Evolutionary conservation across 2,888 invertebrate species (phyloP).

Genomic region (Ischnus inquisitorius): DNA sequence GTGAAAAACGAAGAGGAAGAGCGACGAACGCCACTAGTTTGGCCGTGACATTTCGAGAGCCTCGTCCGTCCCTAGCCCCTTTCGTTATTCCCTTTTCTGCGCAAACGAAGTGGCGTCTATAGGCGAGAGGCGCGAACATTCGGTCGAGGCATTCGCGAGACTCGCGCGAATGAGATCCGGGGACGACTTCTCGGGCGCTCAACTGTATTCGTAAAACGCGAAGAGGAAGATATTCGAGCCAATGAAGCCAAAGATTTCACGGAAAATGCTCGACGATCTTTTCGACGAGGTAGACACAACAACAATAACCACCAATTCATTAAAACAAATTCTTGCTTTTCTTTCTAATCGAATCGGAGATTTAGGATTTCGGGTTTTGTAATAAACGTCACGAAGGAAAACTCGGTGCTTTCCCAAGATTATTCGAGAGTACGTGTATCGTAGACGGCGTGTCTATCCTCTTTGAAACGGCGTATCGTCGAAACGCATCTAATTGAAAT

Average conservation of each 20-base stretch:
- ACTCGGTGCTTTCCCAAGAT: too few species aligned
- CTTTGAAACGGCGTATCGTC: slow-evolving; percentile 7
- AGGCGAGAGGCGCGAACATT: slow-evolving; percentile 46
- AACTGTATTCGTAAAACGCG: background rate
- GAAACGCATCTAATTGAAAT: background rate
- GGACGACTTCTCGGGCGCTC: slow-evolving; percentile 20
- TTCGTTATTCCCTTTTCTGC: slow-evolving; percentile 39
- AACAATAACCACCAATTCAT: too few species aligned
- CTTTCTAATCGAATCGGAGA: too few species aligned
- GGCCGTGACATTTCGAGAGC: slow-evolving; percentile 66
- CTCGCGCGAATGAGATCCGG: slow-evolving; percentile 33
- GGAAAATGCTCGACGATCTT: slow-evolving; percentile 82
- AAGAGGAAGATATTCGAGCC: slow-evolving; percentile 63
- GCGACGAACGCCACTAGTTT: slow-evolving; percentile 20
- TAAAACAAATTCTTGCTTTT: too few species aligned
- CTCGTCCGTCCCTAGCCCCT: slow-evolving; percentile 23
- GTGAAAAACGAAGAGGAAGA: slow-evolving; percentile 14
- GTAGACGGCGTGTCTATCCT: slow-evolving; percentile 28
- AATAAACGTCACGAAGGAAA: too few species aligned
- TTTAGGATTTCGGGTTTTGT: too few species aligned
- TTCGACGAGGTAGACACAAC: slow-evolving; percentile 81
- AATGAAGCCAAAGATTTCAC: slow-evolving; percentile 82
- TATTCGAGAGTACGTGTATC: too few species aligned
- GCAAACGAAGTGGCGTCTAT: slow-evolving; percentile 4
- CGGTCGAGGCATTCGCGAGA: slow-evolving; percentile 52